These are phyloP conservation scores for Tineola bisselliella DNA, from an alignment of 2,888 invertebrate genomes.

Conservation along the genomic window DNA sequence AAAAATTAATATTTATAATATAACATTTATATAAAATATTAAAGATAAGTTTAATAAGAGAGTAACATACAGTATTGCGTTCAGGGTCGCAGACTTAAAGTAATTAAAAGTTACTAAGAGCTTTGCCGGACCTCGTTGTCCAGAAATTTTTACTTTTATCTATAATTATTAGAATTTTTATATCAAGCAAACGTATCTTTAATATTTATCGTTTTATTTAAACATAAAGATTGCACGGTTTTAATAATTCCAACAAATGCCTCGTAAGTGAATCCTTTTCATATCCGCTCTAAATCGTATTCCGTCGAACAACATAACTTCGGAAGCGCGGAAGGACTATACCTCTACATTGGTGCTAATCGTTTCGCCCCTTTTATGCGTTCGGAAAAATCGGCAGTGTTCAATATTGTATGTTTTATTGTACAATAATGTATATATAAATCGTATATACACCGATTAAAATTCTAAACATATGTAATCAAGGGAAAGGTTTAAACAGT, in stretches of 20 bases:
- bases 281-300: constrained; percentile 5
- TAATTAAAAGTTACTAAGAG: constrained; percentile 40
- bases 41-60: no score
- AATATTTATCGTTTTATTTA: not conserved
- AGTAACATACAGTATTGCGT: constrained; percentile 5
- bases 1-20: no score
- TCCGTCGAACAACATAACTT: not conserved
- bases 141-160: constrained; percentile 16
- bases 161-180: not conserved
- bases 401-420: no score
- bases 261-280: not conserved
- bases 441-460: no score
- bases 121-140: constrained; percentile 22
- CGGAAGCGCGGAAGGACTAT: not conserved
- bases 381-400: no score
- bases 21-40: no score
- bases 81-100: constrained; percentile 25
- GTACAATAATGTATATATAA: no score
- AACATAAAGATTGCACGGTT: no score
- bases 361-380: not conserved
- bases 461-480: no score
- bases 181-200: not conserved
- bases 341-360: not conserved
- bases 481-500: no score
- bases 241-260: not conserved